Evolutionary conservation across 2,113 vertebrate species (phyloP).

Genomic region (Origma solitaria): DNA sequence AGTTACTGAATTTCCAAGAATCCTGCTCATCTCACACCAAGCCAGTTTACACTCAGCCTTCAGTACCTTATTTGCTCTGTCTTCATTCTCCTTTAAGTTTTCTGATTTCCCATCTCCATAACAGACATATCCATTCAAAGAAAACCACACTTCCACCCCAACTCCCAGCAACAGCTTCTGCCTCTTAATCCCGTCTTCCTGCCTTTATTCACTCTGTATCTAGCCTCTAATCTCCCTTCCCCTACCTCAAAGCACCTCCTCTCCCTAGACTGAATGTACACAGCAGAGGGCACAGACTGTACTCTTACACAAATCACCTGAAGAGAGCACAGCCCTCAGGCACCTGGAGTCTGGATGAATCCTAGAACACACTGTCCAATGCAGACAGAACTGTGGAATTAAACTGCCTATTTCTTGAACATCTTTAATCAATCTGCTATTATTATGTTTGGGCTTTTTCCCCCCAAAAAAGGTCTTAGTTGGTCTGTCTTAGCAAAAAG

Average conservation of each 20-base stretch:
- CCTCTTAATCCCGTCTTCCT: background rate
- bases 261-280: background rate
- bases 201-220: background rate
- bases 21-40: background rate
- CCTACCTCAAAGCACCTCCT: background rate
- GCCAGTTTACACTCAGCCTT: background rate
- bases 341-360: background rate
- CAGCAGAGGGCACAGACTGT: background rate
- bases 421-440: background rate
- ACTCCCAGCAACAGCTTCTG: background rate
- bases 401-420: background rate
- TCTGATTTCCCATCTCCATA: background rate
- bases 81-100: background rate
- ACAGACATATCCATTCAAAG: background rate
- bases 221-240: background rate
- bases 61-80: background rate
- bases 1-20: background rate
- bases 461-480: background rate
- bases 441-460: background rate
- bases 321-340: background rate
- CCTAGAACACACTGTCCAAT: background rate
- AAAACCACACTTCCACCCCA: background rate
- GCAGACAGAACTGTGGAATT: background rate
- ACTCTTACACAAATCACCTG: background rate
- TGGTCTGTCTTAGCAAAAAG: background rate